Evolutionary conservation across 1,140 invertebrate species (phyloP), one percentile per base, ranked within the genome.

Genomic region (Odontomachus brunneus): DNA sequence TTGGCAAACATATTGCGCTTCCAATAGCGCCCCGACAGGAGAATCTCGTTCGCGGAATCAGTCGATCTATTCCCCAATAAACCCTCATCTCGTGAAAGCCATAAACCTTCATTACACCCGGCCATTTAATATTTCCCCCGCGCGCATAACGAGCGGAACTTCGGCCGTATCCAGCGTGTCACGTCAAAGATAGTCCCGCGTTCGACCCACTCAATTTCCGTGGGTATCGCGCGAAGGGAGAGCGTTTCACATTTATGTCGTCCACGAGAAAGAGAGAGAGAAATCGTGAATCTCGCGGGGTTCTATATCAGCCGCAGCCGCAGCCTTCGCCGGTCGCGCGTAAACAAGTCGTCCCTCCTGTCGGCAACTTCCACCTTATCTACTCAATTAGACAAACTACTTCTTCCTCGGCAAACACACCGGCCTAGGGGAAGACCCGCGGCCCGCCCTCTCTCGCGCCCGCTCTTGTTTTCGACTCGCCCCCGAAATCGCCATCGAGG

Each of bases 361-460:
- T 78, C 74, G 82, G 48, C 84, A 76, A 87, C 51, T 87, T 89
- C 71, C 62, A 72, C 60, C 84, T 90, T 89, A 89, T 90, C 89
- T 90, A 84, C 84, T 88, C 90, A 88, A 90, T 91, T 89, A 86
- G 82, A 90, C 84, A 85, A 89, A 84, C 83, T 89, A 82, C 85
- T 88, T 86, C 63, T 66, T 71, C 57, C 49, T 59, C 69, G 63
- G 76, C 81, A 87, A 89, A 86, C 71, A 89, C 62, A 44, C 38
- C 38, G 62, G 78, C 53, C 51, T n/a, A 17, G 53, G 48, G 69
- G 29, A 53, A 15, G 15, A 33, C 26, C 19, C 15, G 15, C 17
- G 12, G 26, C 62, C 19, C 29, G 33, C 24, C 57, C 69, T 51
- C 51, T 15, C 15, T 66, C 80, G 57, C 72, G 29, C 22, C 14